These are phyloP conservation scores for Drosophila dunni DNA, from an alignment of 1,140 invertebrate species.

Conservation along the genomic window DNA sequence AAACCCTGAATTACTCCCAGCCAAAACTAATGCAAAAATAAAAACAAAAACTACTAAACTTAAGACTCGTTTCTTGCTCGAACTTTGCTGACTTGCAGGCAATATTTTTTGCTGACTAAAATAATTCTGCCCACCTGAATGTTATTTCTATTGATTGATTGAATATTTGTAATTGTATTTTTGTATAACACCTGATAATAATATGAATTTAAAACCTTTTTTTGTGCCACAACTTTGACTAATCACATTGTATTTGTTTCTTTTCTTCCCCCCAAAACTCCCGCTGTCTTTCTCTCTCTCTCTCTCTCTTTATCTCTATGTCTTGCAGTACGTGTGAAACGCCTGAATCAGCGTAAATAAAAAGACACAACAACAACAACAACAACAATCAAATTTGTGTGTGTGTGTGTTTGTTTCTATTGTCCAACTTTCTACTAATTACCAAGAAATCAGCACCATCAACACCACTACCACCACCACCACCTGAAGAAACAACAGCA, in stretches of 20 bases:
- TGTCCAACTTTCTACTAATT: conserved; percentile 65
- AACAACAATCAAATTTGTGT: conserved; percentile 53
- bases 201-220: conserved; percentile 31
- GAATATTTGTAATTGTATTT: conserved; percentile 56
- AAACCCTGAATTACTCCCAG: background rate
- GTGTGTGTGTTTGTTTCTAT: conserved; percentile 45
- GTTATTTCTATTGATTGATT: conserved; percentile 65
- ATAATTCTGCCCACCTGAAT: conserved; percentile 53
- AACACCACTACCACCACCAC: conserved; percentile 25
- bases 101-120: conserved; percentile 37
- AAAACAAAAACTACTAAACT: conserved; percentile 14
- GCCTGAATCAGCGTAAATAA: conserved; percentile 85
- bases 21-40: conserved; percentile 24
- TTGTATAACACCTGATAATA: conserved; percentile 42
- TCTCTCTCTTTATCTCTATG: conserved; percentile 49
- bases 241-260: conserved; percentile 71
- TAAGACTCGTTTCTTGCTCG: conserved; percentile 29
- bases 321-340: conserved; percentile 84
- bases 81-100: conserved; percentile 40
- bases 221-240: conserved; percentile 59
- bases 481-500: conserved; percentile 25
- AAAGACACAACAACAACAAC: conserved; percentile 66
- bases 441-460: conserved; percentile 54
- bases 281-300: conserved; percentile 39
- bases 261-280: conserved; percentile 49